These are phyloP conservation scores for Clepsis dumicolana DNA, from an alignment of 2,888 invertebrate genomes.

Conservation along the genomic window DNA sequence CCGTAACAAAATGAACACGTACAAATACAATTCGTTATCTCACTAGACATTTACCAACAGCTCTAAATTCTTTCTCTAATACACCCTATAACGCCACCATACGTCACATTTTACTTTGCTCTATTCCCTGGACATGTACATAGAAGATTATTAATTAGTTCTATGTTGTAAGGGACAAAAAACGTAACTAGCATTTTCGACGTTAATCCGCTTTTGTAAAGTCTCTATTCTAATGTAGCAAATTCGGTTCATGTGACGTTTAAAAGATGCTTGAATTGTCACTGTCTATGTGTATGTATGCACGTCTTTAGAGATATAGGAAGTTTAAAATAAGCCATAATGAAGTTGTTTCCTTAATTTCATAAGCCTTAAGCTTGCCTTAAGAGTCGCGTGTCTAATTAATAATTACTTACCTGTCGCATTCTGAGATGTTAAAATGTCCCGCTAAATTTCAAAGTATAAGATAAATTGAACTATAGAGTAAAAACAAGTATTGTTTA, in stretches of 20 bases:
- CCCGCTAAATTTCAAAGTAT: neutral
- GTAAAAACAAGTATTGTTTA: no score
- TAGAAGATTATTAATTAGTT: neutral
- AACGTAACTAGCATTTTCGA: neutral
- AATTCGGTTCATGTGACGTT: neutral
- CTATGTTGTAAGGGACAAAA: neutral
- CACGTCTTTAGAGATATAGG: neutral
- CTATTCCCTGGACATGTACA: neutral
- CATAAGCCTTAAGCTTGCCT: constrained; percentile 6
- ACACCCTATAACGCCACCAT: neutral
- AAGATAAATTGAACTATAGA: neutral
- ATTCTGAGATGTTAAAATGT: neutral
- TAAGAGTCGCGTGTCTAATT: constrained; percentile 9
- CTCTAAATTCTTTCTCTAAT: neutral
- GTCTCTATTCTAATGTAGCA: neutral
- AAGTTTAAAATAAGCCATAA: constrained; percentile 10
- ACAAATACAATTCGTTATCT: constrained; percentile 18
- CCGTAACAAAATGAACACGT: constrained; percentile 12
- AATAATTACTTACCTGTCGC: neutral
- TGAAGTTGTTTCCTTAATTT: constrained; percentile 32
- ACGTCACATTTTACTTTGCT: constrained; percentile 1
- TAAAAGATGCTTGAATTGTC: neutral
- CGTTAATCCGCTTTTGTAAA: neutral
- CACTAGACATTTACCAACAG: neutral
- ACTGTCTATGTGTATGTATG: neutral